phyloP scores from a whole-genome alignment of 1,140 invertebrate genomes.

The Drosophila bocki region DNA sequence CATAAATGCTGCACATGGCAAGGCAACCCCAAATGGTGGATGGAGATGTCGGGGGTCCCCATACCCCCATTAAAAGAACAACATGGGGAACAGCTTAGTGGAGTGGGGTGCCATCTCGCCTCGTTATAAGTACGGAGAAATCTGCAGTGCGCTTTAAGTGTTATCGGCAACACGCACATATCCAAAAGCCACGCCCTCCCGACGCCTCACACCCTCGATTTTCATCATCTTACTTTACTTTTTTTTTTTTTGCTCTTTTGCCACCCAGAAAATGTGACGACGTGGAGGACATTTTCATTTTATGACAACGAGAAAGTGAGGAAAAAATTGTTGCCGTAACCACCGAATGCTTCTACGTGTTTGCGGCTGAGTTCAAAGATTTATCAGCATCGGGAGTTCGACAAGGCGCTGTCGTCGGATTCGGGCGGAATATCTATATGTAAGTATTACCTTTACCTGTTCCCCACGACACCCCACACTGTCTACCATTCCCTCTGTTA shows the following conservation, averaged over 20 bases:
- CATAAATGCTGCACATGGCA: slow-evolving; percentile 82
- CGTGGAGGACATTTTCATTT: slow-evolving; percentile 82
- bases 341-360: slow-evolving; percentile 82
- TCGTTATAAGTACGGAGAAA: slow-evolving; percentile 80
- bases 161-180: slow-evolving; percentile 78
- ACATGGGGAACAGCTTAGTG: slow-evolving; percentile 20
- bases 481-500: neutral
- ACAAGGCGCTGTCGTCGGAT: slow-evolving; percentile 76
- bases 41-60: slow-evolving; percentile 38
- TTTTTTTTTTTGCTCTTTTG: slow-evolving; percentile 4
- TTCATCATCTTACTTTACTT: neutral
- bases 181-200: slow-evolving; percentile 43
- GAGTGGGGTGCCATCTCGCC: slow-evolving; percentile 41
- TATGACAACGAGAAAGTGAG: slow-evolving; percentile 71
- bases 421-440: slow-evolving; percentile 9
- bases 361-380: slow-evolving; percentile 82
- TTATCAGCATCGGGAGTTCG: slow-evolving; percentile 80
- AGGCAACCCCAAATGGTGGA: slow-evolving; percentile 7
- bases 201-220: slow-evolving; percentile 5
- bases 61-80: slow-evolving; percentile 47
- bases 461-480: slow-evolving; percentile 4
- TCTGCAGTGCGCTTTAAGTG: slow-evolving; percentile 82
- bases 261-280: slow-evolving; percentile 69
- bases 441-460: slow-evolving; percentile 12
- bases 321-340: slow-evolving; percentile 72